Percentiles rank a stretch among this genome's conserved stretches.
phyloP scores from a whole-genome alignment of 2,888 invertebrate genomes.

The Drosophila prolongata region DNA sequence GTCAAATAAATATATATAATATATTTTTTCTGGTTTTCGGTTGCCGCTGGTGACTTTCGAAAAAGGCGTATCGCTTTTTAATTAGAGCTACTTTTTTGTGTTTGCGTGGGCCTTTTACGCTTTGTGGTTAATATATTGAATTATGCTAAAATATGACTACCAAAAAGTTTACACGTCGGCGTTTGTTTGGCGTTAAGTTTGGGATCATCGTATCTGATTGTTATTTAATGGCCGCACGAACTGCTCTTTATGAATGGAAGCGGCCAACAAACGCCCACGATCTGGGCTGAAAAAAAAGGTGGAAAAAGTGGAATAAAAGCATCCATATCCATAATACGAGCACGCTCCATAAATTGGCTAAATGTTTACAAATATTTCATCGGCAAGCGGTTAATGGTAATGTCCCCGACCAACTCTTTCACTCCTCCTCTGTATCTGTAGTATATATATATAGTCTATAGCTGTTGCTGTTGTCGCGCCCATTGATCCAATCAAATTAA shows the following conservation, averaged over 20 bases:
- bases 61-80: constrained; percentile 59
- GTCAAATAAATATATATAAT: constrained; percentile 40
- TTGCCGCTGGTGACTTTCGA: constrained; percentile 49
- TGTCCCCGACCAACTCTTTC: constrained; percentile 20
- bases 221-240: constrained; percentile 72
- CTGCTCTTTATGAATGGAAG: constrained; percentile 70
- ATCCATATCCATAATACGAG: constrained; percentile 51
- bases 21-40: constrained; percentile 24
- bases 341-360: constrained; percentile 70
- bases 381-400: constrained; percentile 44
- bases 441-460: constrained; percentile 32
- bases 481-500: constrained; percentile 78
- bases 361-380: constrained; percentile 77
- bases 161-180: constrained; percentile 71
- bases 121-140: constrained; percentile 48
- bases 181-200: constrained; percentile 72
- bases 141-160: constrained; percentile 61
- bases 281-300: constrained; percentile 4
- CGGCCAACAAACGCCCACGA: constrained; percentile 59
- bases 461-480: constrained; percentile 65
- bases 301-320: constrained; percentile 11
- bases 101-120: constrained; percentile 40
- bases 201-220: constrained; percentile 68
- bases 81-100: constrained; percentile 67
- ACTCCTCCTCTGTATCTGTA: background rate